Evolutionary conservation across 2,888 invertebrate genomes (phyloP).

Genomic region (Nephrocerus scutellatus): DNA sequence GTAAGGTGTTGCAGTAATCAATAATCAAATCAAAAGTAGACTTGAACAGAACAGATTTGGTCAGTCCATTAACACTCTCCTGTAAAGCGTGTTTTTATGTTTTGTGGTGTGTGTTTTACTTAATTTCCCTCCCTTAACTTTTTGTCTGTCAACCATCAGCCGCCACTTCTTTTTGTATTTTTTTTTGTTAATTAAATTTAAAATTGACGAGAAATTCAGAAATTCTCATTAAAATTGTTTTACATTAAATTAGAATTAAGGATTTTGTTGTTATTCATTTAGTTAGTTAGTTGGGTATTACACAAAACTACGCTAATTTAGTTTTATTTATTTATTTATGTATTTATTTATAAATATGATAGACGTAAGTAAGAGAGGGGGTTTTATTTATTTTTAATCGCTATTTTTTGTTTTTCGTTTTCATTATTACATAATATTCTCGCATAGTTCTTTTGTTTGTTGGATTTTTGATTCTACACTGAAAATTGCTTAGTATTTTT

Average conservation of each 20-base stretch:
- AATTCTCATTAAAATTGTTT: too few species aligned
- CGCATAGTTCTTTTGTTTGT: not conserved
- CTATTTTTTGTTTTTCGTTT: too few species aligned
- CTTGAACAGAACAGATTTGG: constrained; percentile 24
- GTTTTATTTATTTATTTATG: constrained; percentile 8
- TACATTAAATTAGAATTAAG: too few species aligned
- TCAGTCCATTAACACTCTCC: constrained; percentile 26
- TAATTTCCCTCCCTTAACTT: constrained; percentile 9
- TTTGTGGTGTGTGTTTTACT: constrained; percentile 16
- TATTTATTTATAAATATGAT: constrained; percentile 1
- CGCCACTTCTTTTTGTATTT: constrained; percentile 7
- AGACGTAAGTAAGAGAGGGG: constrained; percentile 11
- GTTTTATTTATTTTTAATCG: constrained; percentile 13
- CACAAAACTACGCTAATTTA: constrained; percentile 23
- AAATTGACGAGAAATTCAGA: constrained; percentile 20
- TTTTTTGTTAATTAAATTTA: constrained; percentile 5
- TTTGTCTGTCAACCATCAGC: constrained; percentile 6
- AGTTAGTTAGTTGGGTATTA: constrained; percentile 12
- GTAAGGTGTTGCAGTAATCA: too few species aligned
- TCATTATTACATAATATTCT: too few species aligned
- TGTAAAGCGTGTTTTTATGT: too few species aligned
- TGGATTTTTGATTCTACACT: constrained; percentile 16
- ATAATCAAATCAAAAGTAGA: constrained; percentile 24
- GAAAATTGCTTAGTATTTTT: constrained; percentile 15
- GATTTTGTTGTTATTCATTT: constrained; percentile 6